Conservation (phyloP, 2,113 vertebrate genomes). For the Bubo blakistoni region DNA sequence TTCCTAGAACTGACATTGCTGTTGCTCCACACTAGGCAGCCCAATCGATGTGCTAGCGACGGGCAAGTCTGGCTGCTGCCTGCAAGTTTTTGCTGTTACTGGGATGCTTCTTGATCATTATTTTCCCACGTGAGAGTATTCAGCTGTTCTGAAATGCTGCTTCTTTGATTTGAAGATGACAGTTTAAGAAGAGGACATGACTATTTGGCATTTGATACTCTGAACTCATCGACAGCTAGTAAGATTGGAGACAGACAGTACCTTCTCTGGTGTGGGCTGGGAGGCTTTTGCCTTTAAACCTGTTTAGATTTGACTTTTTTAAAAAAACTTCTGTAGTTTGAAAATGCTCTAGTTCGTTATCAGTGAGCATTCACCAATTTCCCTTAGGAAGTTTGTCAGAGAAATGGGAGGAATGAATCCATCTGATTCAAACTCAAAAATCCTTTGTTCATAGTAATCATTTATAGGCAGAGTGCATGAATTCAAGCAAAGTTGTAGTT, state of each 20-base stretch:
- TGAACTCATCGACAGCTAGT: fast-evolving
- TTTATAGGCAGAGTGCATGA: background rate
- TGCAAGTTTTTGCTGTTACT: background rate
- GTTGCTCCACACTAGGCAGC: background rate
- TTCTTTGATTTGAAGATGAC: background rate
- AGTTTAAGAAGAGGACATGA: background rate
- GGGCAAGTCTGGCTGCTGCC: background rate
- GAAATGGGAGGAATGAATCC: background rate
- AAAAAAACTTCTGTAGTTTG: background rate
- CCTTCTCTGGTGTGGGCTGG: background rate
- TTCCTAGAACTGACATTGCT: background rate
- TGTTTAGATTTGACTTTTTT: background rate
- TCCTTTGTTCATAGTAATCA: background rate
- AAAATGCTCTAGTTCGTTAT: background rate
- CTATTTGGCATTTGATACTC: background rate
- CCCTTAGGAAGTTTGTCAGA: background rate
- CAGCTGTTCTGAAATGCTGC: background rate
- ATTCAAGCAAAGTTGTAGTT: background rate
- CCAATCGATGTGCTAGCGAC: fast-evolving
- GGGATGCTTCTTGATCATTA: background rate
- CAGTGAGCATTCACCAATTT: fast-evolving
- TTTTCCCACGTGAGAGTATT: background rate
- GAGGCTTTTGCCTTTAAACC: background rate
- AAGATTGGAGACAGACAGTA: fast-evolving
- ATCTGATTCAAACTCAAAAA: background rate